phyloP scores from a whole-genome alignment of 2,797 vertebrate species.

The Acanthurus leucopareius region DNA sequence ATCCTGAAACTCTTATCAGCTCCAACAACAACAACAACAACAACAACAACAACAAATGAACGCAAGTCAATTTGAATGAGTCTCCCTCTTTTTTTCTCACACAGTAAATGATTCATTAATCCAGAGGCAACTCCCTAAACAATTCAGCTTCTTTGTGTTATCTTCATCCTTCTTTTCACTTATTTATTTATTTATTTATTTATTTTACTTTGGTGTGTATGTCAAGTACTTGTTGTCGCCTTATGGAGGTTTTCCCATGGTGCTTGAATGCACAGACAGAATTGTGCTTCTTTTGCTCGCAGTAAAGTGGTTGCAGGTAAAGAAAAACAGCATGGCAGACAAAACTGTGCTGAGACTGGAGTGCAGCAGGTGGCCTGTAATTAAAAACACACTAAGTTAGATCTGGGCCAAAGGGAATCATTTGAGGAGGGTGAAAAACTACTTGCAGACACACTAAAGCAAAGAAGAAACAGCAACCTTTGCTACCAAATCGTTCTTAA shows the following conservation, averaged over 20 bases:
- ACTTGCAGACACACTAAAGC: slow-evolving; percentile 48
- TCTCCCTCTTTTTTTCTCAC: slow-evolving; percentile 64
- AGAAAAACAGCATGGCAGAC: slow-evolving; percentile 23
- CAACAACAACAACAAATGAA: slow-evolving; percentile 37
- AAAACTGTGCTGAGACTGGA: slow-evolving; percentile 44
- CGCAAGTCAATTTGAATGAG: slow-evolving; percentile 61
- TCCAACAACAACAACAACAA: slow-evolving; percentile 1
- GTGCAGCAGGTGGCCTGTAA: slow-evolving; percentile 69
- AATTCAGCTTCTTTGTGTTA: slow-evolving; percentile 36
- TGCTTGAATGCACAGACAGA: slow-evolving; percentile 12
- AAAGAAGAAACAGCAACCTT: slow-evolving; percentile 34
- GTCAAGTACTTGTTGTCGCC: slow-evolving; percentile 27
- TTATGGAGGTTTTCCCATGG: slow-evolving; percentile 18
- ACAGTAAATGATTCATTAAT: slow-evolving; percentile 40
- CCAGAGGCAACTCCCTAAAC: slow-evolving; percentile 26
- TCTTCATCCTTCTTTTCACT: background rate
- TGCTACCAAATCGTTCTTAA: slow-evolving; percentile 33
- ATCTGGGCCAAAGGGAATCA: slow-evolving; percentile 57
- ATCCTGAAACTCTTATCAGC: slow-evolving; percentile 26
- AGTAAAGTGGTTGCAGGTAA: slow-evolving; percentile 17
- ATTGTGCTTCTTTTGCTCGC: slow-evolving; percentile 25
- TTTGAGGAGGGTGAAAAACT: slow-evolving; percentile 54
- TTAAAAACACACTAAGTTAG: slow-evolving; percentile 65
- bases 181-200: background rate
- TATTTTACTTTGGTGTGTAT: slow-evolving; percentile 25